Percentiles rank a stretch among this genome's conserved stretches.
These are phyloP conservation scores for Alligator mississippiensis DNA, from an alignment of 2,113 vertebrate genomes.

Conservation along the genomic window DNA sequence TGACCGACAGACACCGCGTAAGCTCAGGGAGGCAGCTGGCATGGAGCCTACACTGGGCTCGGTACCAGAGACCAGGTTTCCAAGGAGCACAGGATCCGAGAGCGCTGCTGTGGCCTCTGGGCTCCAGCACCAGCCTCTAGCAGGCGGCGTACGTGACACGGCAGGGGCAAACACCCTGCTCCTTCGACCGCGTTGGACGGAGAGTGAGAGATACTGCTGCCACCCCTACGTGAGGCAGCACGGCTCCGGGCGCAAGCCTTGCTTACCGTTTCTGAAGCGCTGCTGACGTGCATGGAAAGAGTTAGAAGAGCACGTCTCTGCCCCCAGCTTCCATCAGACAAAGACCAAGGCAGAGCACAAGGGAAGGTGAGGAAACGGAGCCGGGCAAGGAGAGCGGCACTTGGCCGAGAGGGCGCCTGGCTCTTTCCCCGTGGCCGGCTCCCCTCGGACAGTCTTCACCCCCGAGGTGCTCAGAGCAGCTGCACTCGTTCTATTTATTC, in stretches of 20 bases:
- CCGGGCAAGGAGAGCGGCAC: background rate
- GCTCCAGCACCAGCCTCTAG: background rate
- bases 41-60: background rate
- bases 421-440: conserved; percentile 39
- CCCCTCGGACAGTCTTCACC: conserved; percentile 19
- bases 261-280: background rate
- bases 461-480: conserved; percentile 53
- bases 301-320: background rate
- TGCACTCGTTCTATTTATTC: conserved; percentile 65
- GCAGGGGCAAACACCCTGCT: background rate
- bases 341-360: background rate
- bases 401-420: conserved; percentile 4
- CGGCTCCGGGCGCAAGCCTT: background rate
- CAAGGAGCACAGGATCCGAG: background rate
- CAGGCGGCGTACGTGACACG: background rate
- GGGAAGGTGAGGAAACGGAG: conserved; percentile 20
- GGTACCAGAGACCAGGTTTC: background rate
- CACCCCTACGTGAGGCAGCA: background rate
- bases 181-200: background rate
- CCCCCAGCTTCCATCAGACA: conserved; percentile 12
- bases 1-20: background rate
- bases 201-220: conserved; percentile 19
- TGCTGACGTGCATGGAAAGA: background rate
- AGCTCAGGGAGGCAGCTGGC: background rate
- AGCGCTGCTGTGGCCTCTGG: background rate